Conservation (phyloP, 2,113 vertebrate genomes). For the Rostratula benghalensis region DNA sequence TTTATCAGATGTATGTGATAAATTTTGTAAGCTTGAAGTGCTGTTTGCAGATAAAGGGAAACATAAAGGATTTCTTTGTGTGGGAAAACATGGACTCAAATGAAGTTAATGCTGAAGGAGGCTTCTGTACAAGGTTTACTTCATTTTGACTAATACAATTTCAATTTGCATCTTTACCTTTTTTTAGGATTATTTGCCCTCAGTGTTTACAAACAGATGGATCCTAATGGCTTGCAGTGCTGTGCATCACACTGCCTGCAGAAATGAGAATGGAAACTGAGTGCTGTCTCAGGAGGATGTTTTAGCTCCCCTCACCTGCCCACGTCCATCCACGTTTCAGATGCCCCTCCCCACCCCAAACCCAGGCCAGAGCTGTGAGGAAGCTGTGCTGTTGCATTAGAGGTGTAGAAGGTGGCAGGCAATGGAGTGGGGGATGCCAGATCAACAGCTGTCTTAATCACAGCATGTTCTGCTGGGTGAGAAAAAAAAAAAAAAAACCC, state of each 20-base stretch:
- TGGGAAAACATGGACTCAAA: background rate
- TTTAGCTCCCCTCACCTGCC: background rate
- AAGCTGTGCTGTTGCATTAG: background rate
- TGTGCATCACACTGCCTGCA: background rate
- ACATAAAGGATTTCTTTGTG: background rate
- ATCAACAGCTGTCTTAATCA: background rate
- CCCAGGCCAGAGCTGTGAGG: background rate
- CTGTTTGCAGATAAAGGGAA: background rate
- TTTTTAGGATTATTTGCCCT: background rate
- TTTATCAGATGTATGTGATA: background rate
- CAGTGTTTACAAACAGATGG: background rate
- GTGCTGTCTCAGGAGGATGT: background rate
- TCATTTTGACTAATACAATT: background rate
- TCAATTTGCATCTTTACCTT: background rate
- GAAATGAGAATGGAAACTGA: background rate
- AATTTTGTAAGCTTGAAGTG: background rate
- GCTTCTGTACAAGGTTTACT: background rate
- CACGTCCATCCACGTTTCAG: fast-evolving
- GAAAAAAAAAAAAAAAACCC: background rate
- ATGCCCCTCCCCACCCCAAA: background rate
- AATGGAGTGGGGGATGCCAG: fast-evolving
- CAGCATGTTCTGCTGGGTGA: background rate
- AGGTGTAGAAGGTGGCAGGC: background rate
- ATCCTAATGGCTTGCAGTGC: background rate
- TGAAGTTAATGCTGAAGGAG: background rate